A percentile compares a stretch with the other conserved stretches of the same genome.
Evolutionary conservation across 2,797 vertebrate genomes (phyloP).

Genomic region (Hafferia zeledoni): DNA sequence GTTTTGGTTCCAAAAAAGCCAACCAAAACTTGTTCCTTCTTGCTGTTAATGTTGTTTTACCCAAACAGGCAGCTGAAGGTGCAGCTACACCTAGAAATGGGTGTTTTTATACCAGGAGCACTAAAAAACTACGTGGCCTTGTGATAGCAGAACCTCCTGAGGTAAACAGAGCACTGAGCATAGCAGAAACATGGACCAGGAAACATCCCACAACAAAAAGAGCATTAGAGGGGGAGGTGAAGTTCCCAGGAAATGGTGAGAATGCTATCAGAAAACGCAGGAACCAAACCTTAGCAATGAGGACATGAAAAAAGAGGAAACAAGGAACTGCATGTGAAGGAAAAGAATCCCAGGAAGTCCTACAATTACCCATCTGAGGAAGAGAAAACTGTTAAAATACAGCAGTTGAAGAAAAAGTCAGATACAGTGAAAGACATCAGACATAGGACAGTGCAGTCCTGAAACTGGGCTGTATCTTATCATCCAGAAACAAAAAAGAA

Average conservation of each 20-base stretch:
- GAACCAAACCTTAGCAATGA: background rate
- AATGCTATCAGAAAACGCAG: background rate
- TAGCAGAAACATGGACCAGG: background rate
- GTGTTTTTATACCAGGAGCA: background rate
- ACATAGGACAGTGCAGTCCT: accelerated
- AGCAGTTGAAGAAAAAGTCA: background rate
- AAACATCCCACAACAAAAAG: background rate
- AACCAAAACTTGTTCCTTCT: background rate
- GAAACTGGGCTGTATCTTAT: background rate
- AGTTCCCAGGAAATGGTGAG: background rate
- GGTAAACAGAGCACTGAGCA: background rate
- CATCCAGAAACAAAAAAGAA: background rate
- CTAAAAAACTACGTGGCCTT: background rate
- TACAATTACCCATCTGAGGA: background rate
- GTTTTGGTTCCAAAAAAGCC: background rate
- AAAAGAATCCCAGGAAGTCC: background rate
- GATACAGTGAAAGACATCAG: background rate
- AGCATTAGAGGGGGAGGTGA: background rate
- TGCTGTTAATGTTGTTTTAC: background rate
- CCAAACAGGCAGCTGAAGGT: background rate
- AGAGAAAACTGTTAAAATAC: background rate
- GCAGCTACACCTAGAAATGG: background rate
- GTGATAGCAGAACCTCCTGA: background rate
- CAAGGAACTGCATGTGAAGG: accelerated
- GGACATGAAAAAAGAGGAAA: background rate